Percentiles rank a stretch among this genome's conserved stretches.
phyloP scores from a whole-genome alignment of 2,113 vertebrate species.

The Fregata magnificens region DNA sequence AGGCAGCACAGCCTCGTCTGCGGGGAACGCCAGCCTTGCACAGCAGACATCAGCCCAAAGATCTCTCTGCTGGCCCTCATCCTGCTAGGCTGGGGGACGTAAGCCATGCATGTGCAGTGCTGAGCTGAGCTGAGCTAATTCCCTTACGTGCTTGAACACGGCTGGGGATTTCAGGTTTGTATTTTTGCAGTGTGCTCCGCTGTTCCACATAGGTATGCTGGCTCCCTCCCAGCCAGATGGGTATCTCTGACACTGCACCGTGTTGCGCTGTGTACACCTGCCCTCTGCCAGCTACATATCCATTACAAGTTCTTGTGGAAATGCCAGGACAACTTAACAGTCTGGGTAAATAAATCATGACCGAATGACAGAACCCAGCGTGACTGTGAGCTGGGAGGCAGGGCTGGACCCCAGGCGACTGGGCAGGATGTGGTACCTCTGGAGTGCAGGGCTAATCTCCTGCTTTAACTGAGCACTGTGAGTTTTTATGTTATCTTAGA shows the following conservation, averaged over 20 bases:
- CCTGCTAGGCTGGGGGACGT: background rate
- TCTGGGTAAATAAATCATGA: constrained; percentile 47
- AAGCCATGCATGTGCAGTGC: background rate
- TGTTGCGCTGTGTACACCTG: background rate
- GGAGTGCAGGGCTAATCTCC: background rate
- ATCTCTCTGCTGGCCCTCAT: background rate
- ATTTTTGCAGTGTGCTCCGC: background rate
- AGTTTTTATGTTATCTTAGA: background rate
- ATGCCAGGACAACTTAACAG: background rate
- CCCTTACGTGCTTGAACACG: background rate
- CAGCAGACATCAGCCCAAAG: background rate
- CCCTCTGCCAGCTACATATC: constrained; percentile 66
- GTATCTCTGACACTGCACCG: background rate
- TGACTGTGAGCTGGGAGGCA: background rate
- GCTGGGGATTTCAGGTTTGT: background rate
- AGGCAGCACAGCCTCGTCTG: background rate
- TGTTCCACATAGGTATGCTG: background rate
- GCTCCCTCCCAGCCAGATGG: constrained; percentile 1
- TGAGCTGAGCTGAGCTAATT: background rate
- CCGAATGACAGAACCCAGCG: background rate
- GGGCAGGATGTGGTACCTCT: background rate
- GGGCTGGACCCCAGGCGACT: background rate
- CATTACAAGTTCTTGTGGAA: constrained; percentile 56
- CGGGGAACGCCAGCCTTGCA: background rate
- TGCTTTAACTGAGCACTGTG: background rate